phyloP scores from a whole-genome alignment of 2,113 vertebrate species.

The Bujurquina vittata region DNA sequence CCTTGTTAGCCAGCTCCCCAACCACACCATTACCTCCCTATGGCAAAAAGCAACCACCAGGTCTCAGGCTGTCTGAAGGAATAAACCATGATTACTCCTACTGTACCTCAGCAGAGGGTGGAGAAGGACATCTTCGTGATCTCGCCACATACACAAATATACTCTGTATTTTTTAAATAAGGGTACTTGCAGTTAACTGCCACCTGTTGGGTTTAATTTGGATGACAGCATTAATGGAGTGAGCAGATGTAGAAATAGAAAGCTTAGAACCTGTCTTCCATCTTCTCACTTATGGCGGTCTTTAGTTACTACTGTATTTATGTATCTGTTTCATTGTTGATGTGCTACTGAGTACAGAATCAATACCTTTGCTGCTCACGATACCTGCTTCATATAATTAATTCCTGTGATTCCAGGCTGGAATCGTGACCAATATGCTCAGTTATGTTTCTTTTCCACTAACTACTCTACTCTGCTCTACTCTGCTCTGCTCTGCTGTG shows the following conservation, averaged over 20 bases:
- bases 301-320: neutral
- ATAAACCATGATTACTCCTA: neutral
- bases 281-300: too few relatives aligned
- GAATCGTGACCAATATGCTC: too few relatives aligned
- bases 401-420: neutral
- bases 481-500: too few relatives aligned
- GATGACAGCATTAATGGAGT: neutral
- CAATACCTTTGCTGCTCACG: neutral
- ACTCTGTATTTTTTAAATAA: neutral
- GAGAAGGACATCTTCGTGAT: neutral
- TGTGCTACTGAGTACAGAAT: neutral
- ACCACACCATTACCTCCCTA: neutral
- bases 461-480: too few relatives aligned
- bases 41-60: neutral
- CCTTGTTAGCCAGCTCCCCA: conserved; percentile 10
- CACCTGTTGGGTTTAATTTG: neutral
- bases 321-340: neutral
- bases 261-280: neutral
- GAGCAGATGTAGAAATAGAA: neutral
- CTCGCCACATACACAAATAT: neutral
- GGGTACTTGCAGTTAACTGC: neutral
- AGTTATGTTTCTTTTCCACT: too few relatives aligned
- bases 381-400: neutral
- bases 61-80: conserved; percentile 22
- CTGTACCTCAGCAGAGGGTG: neutral